Evolutionary conservation across 1,140 invertebrate genomes (phyloP).

Genomic region (Zeugodacus cucurbitae): DNA sequence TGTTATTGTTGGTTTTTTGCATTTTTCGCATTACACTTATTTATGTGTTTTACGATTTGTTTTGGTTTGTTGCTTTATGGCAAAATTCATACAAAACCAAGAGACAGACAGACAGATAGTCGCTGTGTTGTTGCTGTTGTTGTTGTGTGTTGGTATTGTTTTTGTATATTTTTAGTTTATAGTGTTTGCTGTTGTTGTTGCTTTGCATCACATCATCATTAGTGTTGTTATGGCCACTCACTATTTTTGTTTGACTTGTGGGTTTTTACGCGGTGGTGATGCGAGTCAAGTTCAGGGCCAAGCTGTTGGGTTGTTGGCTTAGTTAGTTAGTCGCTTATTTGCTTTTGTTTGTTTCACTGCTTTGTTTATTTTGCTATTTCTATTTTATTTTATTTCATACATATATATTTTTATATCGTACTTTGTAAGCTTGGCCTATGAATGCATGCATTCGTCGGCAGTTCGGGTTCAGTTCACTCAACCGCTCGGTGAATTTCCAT

Average conservation of each 20-base stretch:
- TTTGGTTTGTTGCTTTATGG: background rate
- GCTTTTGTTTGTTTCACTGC: background rate
- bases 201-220: background rate
- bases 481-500: background rate
- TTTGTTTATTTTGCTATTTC: background rate
- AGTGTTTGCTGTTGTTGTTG: background rate
- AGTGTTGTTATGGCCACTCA: background rate
- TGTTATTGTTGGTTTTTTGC: background rate
- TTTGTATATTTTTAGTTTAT: background rate
- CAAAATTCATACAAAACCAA: background rate
- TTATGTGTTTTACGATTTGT: background rate
- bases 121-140: background rate
- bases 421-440: background rate
- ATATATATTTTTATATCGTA: background rate
- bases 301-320: background rate
- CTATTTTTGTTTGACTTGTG: conserved; percentile 1
- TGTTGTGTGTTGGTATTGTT: background rate
- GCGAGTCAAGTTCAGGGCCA: conserved; percentile 27
- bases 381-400: background rate
- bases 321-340: background rate
- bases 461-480: background rate
- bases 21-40: background rate
- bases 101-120: background rate
- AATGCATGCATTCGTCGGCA: background rate
- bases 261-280: background rate